Evolutionary conservation across 2,888 invertebrate genomes (phyloP), one percentile per base, ranked within the genome.

Genomic region (Euphydryas editha): DNA sequence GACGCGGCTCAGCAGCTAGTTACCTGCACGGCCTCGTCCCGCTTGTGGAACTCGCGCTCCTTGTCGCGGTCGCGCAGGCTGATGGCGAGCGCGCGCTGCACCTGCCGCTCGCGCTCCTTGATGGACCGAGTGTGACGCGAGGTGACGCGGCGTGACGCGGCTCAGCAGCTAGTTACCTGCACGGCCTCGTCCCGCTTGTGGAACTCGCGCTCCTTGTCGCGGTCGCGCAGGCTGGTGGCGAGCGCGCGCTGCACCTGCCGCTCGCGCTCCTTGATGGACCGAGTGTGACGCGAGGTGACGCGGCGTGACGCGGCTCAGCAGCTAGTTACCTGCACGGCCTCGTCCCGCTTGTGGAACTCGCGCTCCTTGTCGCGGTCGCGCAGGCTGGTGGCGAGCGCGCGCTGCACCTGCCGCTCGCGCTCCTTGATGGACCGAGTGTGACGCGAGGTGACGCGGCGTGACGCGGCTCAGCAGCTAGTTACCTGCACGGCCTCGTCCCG

Each of bases 371-470:
- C 99, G 0, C 99, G 92, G 86, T 99, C 99, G 15, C 99, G 93
- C 81, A 99, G 94, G 83, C 99, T 98, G 62, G 97, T 97, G 0
- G 98, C 98, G 61, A 99, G 92, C 18, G 98, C 97, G 62, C 97
- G 93, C 87, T 99, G 98, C 24, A 99, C 98, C 88, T 99, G 98
- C 73, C 97, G 95, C 88, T 99, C 98, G 1, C 99, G 90, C 89
- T 99, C 98, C 75, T 98, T 95, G 78, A 99, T 95, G 85, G n/a
- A n/a, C n/a, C n/a, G n/a, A n/a, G n/a, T n/a, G n/a, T n/a, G n/a
- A n/a, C n/a, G n/a, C n/a, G n/a, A n/a, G n/a, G n/a, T n/a, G 98
- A 98, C n/a, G 97, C 98, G 87, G 98, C 98, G 37, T 97, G 97
- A 59, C 99, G 93, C 73, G 97, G 95, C 85, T 96, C 96, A 24